Conservation (phyloP, 2,797 vertebrate genomes). For the Cynopterus sphinx region DNA sequence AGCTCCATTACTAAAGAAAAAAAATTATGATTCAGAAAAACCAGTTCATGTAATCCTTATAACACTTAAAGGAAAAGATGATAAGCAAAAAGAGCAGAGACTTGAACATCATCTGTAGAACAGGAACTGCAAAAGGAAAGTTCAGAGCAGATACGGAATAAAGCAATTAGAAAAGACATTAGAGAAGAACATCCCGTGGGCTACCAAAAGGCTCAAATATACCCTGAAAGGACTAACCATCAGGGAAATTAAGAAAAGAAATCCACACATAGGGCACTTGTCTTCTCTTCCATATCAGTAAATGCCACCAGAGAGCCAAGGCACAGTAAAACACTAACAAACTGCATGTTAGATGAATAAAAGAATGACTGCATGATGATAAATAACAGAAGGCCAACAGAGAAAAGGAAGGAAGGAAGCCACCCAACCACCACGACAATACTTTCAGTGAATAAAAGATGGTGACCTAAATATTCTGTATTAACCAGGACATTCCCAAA, state of each 20-base stretch:
- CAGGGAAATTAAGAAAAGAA: background rate
- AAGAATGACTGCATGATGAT: background rate
- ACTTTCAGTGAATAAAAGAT: background rate
- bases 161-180: background rate
- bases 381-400: background rate
- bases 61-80: background rate
- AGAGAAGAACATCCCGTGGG: background rate
- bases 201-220: background rate
- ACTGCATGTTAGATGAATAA: background rate
- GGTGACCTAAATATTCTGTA: background rate
- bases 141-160: background rate
- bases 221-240: background rate
- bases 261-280: fast-evolving
- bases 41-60: background rate
- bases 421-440: background rate
- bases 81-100: slow-evolving; percentile 6
- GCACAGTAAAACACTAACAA: background rate
- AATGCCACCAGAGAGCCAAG: background rate
- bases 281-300: background rate
- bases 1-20: background rate
- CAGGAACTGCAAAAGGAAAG: background rate
- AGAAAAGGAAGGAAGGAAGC: background rate
- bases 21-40: slow-evolving; percentile 28
- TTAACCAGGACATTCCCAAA: background rate
- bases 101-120: background rate